These are phyloP conservation scores for Lonchura striata DNA, from an alignment of 2,113 vertebrate genomes.

Conservation along the genomic window DNA sequence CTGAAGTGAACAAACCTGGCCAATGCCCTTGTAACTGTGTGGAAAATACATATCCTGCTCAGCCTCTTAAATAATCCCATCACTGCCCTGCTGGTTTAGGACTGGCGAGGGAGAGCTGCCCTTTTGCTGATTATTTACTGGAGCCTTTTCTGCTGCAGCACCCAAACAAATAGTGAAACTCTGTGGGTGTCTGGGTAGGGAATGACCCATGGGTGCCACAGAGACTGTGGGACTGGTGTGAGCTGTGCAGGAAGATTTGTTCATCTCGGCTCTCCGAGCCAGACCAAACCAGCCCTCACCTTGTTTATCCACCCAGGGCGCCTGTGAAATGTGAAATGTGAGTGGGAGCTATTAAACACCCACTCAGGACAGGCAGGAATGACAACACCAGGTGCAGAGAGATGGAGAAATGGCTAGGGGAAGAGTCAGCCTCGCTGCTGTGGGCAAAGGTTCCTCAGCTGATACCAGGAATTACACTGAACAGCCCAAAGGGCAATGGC, in stretches of 20 bases:
- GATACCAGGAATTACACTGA: neutral
- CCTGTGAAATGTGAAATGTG: neutral
- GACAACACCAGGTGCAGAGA: constrained; percentile 30
- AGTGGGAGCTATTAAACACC: constrained; percentile 19
- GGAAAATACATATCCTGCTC: neutral
- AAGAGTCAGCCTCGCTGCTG: accelerated
- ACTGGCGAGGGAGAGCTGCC: neutral
- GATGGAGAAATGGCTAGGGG: neutral
- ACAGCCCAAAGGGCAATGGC: neutral
- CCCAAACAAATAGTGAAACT: neutral
- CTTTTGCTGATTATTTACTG: neutral
- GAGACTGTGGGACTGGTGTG: neutral
- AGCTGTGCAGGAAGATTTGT: neutral
- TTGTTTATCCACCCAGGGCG: neutral
- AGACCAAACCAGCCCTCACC: neutral
- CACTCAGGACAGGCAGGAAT: neutral
- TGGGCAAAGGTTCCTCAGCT: neutral
- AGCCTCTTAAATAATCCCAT: neutral
- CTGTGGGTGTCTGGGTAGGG: neutral
- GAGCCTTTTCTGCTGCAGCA: neutral
- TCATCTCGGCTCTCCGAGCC: neutral
- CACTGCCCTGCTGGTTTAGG: neutral
- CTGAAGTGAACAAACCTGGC: neutral
- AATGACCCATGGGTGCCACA: neutral
- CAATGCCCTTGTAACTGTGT: neutral